Conservation (phyloP, 2,113 vertebrate species). For the Cyanistes caeruleus region DNA sequence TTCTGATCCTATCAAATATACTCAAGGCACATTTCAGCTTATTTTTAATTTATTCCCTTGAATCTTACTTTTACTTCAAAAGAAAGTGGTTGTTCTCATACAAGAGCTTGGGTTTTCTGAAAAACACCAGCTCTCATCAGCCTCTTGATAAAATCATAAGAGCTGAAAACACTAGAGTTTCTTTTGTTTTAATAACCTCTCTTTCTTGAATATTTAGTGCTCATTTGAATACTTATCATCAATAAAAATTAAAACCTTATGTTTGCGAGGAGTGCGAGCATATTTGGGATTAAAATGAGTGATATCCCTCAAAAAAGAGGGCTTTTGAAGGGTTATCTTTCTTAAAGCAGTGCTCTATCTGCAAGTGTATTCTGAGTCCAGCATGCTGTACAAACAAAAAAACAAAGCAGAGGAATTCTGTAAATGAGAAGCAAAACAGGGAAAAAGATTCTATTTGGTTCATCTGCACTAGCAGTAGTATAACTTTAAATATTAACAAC, state of each 20-base stretch:
- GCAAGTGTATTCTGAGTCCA: not conserved
- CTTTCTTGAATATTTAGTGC: constrained; percentile 41
- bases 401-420: not conserved
- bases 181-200: constrained; percentile 43
- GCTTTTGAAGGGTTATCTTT: not conserved
- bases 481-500: not conserved
- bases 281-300: constrained; percentile 59
- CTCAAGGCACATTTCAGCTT: constrained; percentile 15
- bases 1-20: not conserved
- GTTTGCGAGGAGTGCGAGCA: not conserved
- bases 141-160: constrained; percentile 3
- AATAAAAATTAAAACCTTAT: constrained; percentile 25
- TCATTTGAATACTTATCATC: constrained; percentile 34
- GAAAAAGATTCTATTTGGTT: not conserved
- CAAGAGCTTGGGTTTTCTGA: not conserved
- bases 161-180: not conserved
- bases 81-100: constrained; percentile 4
- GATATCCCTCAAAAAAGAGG: constrained; percentile 14
- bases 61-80: constrained; percentile 25
- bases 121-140: constrained; percentile 22
- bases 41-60: constrained; percentile 38
- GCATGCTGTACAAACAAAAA: not conserved
- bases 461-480: not conserved
- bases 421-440: not conserved
- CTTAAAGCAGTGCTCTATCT: not conserved